These are phyloP conservation scores for Cydia splendana DNA, from an alignment of 1,140 invertebrate species.

Conservation along the genomic window DNA sequence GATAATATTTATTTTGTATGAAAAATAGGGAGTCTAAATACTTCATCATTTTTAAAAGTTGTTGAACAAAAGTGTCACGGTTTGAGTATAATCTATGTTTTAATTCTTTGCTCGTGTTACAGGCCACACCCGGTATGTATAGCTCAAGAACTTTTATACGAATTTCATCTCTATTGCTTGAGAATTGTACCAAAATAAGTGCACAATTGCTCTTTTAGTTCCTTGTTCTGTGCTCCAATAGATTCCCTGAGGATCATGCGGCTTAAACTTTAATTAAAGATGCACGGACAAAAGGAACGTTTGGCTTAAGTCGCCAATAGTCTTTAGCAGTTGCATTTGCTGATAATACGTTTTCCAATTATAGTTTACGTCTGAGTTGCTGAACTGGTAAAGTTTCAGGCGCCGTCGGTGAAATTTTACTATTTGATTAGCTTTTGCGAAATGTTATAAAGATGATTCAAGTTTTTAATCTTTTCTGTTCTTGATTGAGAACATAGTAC, in stretches of 20 bases:
- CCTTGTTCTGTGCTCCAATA: slow-evolving; percentile 21
- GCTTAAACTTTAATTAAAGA: slow-evolving; percentile 41
- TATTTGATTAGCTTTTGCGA: not conserved
- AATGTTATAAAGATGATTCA: too few species aligned
- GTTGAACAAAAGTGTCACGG: too few species aligned
- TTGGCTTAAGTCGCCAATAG: slow-evolving; percentile 33
- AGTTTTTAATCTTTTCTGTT: too few species aligned
- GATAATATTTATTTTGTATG: too few species aligned
- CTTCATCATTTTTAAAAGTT: too few species aligned
- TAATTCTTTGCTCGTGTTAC: too few species aligned
- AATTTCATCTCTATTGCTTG: not conserved
- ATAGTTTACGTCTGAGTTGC: slow-evolving; percentile 7
- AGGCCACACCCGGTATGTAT: too few species aligned
- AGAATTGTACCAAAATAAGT: slow-evolving; percentile 1
- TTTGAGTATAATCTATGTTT: too few species aligned
- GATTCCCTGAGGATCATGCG: slow-evolving; percentile 31
- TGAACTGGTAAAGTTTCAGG: not conserved
- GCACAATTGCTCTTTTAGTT: not conserved
- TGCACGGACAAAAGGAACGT: slow-evolving; percentile 35
- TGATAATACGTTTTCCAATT: slow-evolving; percentile 33
- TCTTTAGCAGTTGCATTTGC: slow-evolving; percentile 27
- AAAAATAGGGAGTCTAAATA: too few species aligned
- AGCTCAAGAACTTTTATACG: not conserved
- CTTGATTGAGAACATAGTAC: too few species aligned
- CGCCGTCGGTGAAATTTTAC: not conserved